A percentile compares a stretch with the other conserved stretches of the same genome.
Evolutionary conservation across 2,888 invertebrate species (phyloP).

Genomic region (Scaptomyza polygonia): DNA sequence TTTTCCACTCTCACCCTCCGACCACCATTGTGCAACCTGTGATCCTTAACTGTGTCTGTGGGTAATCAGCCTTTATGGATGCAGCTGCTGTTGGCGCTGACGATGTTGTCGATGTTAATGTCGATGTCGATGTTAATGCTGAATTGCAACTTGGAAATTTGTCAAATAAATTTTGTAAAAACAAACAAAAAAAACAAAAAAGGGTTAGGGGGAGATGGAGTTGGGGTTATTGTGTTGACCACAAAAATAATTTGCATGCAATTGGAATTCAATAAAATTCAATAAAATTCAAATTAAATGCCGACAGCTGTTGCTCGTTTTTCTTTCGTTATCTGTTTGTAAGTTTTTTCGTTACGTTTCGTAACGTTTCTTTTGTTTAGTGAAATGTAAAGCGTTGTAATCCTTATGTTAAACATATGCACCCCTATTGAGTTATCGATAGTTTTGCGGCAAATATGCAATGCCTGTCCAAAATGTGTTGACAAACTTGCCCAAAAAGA

Average conservation of each 20-base stretch:
- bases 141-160: constrained; percentile 59
- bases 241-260: constrained; percentile 64
- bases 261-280: constrained; percentile 74
- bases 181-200: not conserved
- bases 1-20: not conserved
- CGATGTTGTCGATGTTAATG: constrained; percentile 2
- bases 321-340: not conserved
- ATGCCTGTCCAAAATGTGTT: constrained; percentile 64
- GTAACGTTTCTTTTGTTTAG: constrained; percentile 1
- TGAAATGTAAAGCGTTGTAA: constrained; percentile 46
- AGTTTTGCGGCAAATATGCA: constrained; percentile 58
- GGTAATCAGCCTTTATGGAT: constrained; percentile 69
- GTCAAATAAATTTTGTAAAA: constrained; percentile 76
- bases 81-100: constrained; percentile 56
- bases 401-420: constrained; percentile 46
- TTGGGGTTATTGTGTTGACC: not conserved
- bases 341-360: too few relatives aligned
- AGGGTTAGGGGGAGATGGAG: not conserved
- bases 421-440: constrained; percentile 57
- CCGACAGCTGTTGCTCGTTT: constrained; percentile 35
- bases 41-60: constrained; percentile 15
- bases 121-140: constrained; percentile 3
- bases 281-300: constrained; percentile 72
- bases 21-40: constrained; percentile 21
- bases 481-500: constrained; percentile 69